Percentiles rank a stretch among this genome's conserved stretches.
These are phyloP conservation scores for Molanna angustata DNA, from an alignment of 2,888 invertebrate genomes.

Conservation along the genomic window DNA sequence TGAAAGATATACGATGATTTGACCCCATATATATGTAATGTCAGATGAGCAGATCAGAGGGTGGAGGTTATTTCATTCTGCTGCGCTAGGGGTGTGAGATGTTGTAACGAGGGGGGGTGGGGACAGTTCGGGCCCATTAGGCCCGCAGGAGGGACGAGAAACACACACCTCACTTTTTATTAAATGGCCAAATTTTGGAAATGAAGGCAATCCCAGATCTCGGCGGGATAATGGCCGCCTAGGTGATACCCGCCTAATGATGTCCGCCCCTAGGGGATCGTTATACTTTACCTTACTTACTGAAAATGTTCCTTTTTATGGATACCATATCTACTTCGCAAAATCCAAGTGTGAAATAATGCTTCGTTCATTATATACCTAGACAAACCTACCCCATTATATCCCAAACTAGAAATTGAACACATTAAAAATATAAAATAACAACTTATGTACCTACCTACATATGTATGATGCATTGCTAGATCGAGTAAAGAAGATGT, in stretches of 20 bases:
- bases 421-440: too few species aligned
- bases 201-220: conserved; percentile 31
- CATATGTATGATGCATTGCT: too few species aligned
- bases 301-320: not conserved
- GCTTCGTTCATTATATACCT: too few species aligned
- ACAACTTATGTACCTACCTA: too few species aligned
- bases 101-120: conserved; percentile 33
- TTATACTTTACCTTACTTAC: not conserved
- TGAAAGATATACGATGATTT: conserved; percentile 9
- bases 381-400: too few species aligned
- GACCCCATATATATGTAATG: conserved; percentile 6
- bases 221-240: conserved; percentile 1
- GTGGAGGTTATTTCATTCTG: conserved; percentile 18
- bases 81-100: not conserved
- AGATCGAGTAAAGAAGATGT: too few species aligned
- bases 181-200: conserved; percentile 33
- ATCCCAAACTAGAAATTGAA: too few species aligned
- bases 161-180: conserved; percentile 34
- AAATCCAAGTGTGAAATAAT: not conserved
- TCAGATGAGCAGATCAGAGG: not conserved
- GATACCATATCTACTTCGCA: not conserved
- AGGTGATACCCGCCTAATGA: conserved; percentile 9
- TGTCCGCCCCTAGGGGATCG: conserved; percentile 2
- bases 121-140: conserved; percentile 43
- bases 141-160: conserved; percentile 37